Evolutionary conservation across 1,140 invertebrate genomes (phyloP).

Genomic region (Caenorhabditis latens): DNA sequence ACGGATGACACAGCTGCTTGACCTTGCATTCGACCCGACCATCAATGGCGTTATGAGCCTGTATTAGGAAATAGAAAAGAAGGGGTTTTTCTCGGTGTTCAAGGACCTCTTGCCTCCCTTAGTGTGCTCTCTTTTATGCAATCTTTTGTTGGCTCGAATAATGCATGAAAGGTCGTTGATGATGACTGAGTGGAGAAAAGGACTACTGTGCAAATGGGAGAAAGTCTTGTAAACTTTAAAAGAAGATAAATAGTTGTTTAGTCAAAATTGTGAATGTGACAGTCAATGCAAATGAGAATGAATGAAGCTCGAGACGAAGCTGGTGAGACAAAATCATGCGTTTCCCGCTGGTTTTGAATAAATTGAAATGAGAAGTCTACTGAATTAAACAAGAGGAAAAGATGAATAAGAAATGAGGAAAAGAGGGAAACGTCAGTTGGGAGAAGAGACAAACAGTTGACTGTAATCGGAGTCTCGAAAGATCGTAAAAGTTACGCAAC

Average conservation of each 20-base stretch:
- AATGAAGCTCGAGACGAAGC: conserved; percentile 22
- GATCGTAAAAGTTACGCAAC: conserved; percentile 42
- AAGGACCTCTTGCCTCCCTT: conserved; percentile 2
- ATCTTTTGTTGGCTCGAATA: conserved; percentile 48
- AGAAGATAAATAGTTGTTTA: background rate
- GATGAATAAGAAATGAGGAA: background rate
- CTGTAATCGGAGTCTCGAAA: conserved; percentile 25
- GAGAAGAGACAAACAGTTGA: background rate
- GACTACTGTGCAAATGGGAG: background rate
- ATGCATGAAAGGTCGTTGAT: conserved; percentile 44
- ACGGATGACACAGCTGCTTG: conserved; percentile 17
- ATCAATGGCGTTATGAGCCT: conserved; percentile 37
- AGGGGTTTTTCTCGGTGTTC: background rate
- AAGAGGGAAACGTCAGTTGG: background rate
- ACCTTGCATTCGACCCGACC: conserved; percentile 25
- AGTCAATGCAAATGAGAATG: conserved; percentile 41
- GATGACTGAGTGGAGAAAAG: conserved; percentile 31
- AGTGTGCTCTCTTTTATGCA: conserved; percentile 26
- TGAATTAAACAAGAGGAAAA: conserved; percentile 1
- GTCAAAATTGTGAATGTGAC: background rate
- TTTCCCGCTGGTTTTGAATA: conserved; percentile 35
- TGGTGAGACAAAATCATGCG: background rate
- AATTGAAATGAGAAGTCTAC: background rate
- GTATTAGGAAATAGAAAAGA: conserved; percentile 32
- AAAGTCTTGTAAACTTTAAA: conserved; percentile 48